Percentiles rank a stretch among this genome's conserved stretches.
Conservation (phyloP, 2,797 vertebrate species). For the Scarus forsteni region DNA sequence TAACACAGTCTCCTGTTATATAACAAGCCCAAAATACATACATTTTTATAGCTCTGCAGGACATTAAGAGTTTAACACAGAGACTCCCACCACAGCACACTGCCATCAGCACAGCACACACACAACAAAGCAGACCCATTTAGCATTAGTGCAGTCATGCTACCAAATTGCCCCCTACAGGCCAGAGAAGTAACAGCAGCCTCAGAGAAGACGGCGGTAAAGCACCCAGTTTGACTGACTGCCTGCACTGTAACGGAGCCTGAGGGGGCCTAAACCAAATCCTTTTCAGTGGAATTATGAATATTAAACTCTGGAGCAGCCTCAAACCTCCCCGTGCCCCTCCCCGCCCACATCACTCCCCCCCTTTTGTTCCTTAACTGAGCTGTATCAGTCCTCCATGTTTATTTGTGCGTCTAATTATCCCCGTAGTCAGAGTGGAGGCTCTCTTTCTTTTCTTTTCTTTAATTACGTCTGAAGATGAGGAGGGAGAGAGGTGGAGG, state of each 20-base stretch:
- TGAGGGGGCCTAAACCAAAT: slow-evolving; percentile 28
- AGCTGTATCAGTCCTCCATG: slow-evolving; percentile 50
- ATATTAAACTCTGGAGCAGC: slow-evolving; percentile 60
- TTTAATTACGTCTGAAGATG: slow-evolving; percentile 60
- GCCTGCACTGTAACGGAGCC: slow-evolving; percentile 37
- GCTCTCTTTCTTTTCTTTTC: slow-evolving; percentile 43
- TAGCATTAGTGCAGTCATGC: slow-evolving; percentile 47
- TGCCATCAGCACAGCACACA: neutral
- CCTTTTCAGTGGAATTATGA: slow-evolving; percentile 52
- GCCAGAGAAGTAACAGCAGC: slow-evolving; percentile 51
- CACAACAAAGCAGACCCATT: neutral
- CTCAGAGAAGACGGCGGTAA: slow-evolving; percentile 1
- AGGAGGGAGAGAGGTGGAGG: slow-evolving; percentile 1
- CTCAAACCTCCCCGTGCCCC: slow-evolving; percentile 15
- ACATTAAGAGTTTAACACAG: slow-evolving; percentile 39
- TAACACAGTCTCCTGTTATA: too few species aligned
- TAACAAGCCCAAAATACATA: too few species aligned
- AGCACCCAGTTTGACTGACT: slow-evolving; percentile 41
- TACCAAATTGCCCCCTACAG: slow-evolving; percentile 84
- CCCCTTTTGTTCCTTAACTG: slow-evolving; percentile 57
- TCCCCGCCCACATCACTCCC: neutral
- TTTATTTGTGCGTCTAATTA: slow-evolving; percentile 58
- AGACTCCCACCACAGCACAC: slow-evolving; percentile 8
- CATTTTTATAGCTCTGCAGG: slow-evolving; percentile 32
- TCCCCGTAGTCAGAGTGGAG: slow-evolving; percentile 27